Evolutionary conservation across 2,797 vertebrate species (phyloP), one percentile per base, ranked within the genome.

Genomic region (Cetoscarus ocellatus): DNA sequence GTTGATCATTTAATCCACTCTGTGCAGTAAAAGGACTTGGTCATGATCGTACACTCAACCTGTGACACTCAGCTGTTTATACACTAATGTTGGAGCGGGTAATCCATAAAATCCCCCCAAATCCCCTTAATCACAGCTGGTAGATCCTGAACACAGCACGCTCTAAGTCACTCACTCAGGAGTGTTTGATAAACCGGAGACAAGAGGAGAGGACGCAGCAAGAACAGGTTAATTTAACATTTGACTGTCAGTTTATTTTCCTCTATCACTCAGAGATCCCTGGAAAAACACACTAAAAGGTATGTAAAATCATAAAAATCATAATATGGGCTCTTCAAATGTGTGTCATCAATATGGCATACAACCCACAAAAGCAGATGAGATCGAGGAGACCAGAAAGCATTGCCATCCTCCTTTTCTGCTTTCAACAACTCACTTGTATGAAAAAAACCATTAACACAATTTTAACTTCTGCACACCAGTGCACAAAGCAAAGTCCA

Each of bases 21-120:
- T 56, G 79, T 84, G 80, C 82, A 84, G 88, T 88, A 68, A 87
- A 86, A 67, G 56, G 80, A 86, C 82, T 78, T 55, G 15, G 86
- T 82, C 82, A 82, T 81, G 89, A 92, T 86, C 80, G 76, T 40
- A 64, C 87, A 88, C 80, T 88, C 84, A 93, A 88, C 91, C 81
- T 88, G 83, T 87, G 82, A 91, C 91, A 93, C 88, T 93, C 87
- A 84, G 87, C 90, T 92, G 89, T 92, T 94, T 93, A 91, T 87
- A 88, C 90, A 93, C 90, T 92, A 93, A 89, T 73, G 90, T 86
- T 77, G 79, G 82, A 76, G 80, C 80, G 82, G 50, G 82, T 93
- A 93, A 94, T 93, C 93, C 91, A 70, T 57, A 10, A 91, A 92
- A 93, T 91, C 90, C 90, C 56, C 60, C 63, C 60, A 88, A 92